phyloP scores from a whole-genome alignment of 2,113 vertebrate species.

The Psilopogon haemacephalus region DNA sequence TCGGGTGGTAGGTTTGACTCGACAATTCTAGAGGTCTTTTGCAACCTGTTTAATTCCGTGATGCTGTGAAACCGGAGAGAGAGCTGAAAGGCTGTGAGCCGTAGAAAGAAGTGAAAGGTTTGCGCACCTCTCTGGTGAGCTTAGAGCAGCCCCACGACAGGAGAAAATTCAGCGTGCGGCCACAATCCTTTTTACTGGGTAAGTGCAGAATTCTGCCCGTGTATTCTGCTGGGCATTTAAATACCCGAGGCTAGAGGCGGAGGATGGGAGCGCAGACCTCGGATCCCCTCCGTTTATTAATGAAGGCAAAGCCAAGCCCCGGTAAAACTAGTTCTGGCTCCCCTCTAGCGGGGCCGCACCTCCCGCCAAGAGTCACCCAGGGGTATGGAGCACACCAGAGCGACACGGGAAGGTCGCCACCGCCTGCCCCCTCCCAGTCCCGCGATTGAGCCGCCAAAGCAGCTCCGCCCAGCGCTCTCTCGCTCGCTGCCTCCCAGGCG shows the following conservation, averaged over 20 bases:
- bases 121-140: too few species aligned
- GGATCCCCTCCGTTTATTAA: accelerated
- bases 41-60: too few species aligned
- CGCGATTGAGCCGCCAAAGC: too few species aligned
- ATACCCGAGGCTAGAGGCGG: accelerated
- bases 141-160: neutral
- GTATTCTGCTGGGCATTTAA: neutral
- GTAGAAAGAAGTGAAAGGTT: accelerated
- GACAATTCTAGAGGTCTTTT: too few species aligned
- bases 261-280: accelerated
- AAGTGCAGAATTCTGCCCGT: neutral
- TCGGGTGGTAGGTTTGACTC: too few species aligned
- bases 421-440: neutral
- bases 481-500: accelerated
- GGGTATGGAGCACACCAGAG: neutral
- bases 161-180: neutral
- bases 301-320: accelerated
- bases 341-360: neutral
- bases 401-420: accelerated
- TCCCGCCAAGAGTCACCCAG: neutral
- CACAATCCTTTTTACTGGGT: neutral
- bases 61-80: neutral
- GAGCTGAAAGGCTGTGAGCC: accelerated
- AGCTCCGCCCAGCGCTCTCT: too few species aligned
- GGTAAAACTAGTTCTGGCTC: accelerated